phyloP scores from a whole-genome alignment of 2,797 vertebrate species.

The Spondyliosoma cantharus region DNA sequence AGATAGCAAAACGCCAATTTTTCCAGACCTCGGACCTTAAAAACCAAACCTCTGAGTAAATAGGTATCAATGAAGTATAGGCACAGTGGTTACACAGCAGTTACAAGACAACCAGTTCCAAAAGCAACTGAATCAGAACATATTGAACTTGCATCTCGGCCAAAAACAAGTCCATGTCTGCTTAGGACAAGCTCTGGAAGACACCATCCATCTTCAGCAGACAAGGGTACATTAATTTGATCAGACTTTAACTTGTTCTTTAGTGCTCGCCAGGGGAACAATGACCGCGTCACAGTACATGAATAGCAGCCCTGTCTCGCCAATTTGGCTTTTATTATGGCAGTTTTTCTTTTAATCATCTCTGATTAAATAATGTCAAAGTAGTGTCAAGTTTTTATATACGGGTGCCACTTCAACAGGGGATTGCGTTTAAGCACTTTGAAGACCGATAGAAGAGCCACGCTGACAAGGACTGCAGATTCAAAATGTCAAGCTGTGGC shows the following conservation, averaged over 20 bases:
- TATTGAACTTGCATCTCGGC: not conserved
- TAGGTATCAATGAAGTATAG: not conserved
- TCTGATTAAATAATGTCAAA: constrained; percentile 7
- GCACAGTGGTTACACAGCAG: not conserved
- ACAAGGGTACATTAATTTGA: constrained; percentile 12
- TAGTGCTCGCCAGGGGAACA: not conserved
- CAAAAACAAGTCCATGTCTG: constrained; percentile 2
- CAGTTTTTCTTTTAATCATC: not conserved
- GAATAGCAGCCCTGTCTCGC: not conserved
- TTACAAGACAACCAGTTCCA: not conserved
- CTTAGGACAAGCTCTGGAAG: not conserved
- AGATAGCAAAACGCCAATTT: no score
- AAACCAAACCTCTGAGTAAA: no score
- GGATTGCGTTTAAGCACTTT: not conserved
- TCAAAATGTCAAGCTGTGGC: constrained; percentile 14
- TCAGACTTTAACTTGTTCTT: not conserved
- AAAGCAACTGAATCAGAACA: not conserved
- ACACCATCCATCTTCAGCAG: constrained; percentile 15
- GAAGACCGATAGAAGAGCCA: constrained; percentile 6
- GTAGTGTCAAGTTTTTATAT: not conserved
- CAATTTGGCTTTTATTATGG: not conserved
- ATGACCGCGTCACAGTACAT: not conserved
- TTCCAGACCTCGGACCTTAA: no score
- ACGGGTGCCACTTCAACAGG: not conserved
- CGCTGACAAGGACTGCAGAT: constrained; percentile 6